Percentiles rank a stretch among this genome's conserved stretches.
Evolutionary conservation across 2,888 invertebrate genomes (phyloP).

Genomic region (Tinea pellionella): DNA sequence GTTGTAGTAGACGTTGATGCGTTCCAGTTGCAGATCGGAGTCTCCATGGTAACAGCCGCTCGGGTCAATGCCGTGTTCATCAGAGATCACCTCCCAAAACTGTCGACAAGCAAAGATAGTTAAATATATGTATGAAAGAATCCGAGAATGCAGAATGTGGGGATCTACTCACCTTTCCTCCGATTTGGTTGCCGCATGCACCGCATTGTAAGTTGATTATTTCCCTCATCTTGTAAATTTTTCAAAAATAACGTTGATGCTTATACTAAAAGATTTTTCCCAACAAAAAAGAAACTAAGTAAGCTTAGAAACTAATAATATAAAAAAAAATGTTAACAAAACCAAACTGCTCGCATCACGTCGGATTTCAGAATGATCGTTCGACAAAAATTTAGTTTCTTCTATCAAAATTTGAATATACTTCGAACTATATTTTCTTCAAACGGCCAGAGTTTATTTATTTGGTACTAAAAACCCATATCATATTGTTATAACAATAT

Average conservation of each 20-base stretch:
- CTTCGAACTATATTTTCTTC: background rate
- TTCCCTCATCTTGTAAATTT: slow-evolving; percentile 76
- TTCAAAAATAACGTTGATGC: slow-evolving; percentile 18
- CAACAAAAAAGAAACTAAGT: slow-evolving; percentile 46
- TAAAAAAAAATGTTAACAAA: slow-evolving; percentile 32
- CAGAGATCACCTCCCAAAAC: slow-evolving; percentile 84
- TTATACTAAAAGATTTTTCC: slow-evolving; percentile 50
- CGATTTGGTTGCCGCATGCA: slow-evolving; percentile 74
- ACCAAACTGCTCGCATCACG: slow-evolving; percentile 49
- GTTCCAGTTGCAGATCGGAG: slow-evolving; percentile 78
- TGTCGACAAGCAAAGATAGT: slow-evolving; percentile 26
- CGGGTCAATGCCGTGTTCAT: slow-evolving; percentile 81
- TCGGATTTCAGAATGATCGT: slow-evolving; percentile 44
- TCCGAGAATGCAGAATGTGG: too few species aligned
- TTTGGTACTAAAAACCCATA: background rate
- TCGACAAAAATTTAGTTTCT: slow-evolving; percentile 14
- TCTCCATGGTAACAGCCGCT: slow-evolving; percentile 76
- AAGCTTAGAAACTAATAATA: slow-evolving; percentile 52
- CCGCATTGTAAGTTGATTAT: slow-evolving; percentile 83
- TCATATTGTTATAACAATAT: too few species aligned
- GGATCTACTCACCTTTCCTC: slow-evolving; percentile 61
- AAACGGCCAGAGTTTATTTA: background rate
- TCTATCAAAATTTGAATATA: background rate
- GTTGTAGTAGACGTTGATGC: slow-evolving; percentile 83
- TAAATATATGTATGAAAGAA: too few species aligned